These are phyloP conservation scores for Cephalotes varians DNA, from an alignment of 2,888 invertebrate genomes.

Conservation along the genomic window DNA sequence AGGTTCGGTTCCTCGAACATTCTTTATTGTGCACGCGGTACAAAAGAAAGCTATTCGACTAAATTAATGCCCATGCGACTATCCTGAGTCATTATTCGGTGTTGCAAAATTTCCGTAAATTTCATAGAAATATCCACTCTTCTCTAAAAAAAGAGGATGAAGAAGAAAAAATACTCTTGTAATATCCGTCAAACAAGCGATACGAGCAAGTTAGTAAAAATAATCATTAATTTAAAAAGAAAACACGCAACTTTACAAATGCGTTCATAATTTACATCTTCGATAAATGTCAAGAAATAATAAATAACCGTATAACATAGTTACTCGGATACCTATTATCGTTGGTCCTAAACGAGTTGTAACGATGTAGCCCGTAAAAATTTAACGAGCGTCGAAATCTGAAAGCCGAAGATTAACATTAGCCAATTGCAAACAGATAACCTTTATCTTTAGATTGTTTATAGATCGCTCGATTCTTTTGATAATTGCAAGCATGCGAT, in stretches of 20 bases:
- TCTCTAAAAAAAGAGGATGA: background rate
- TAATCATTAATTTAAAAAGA: constrained; percentile 8
- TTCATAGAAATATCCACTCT: background rate
- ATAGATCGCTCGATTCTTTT: background rate
- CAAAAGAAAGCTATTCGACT: constrained; percentile 38
- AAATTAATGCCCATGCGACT: constrained; percentile 33
- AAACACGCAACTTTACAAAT: background rate
- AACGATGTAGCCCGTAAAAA: constrained; percentile 31
- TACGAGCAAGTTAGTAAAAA: background rate
- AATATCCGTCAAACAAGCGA: background rate
- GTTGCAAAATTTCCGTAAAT: constrained; percentile 17
- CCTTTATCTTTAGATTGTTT: background rate
- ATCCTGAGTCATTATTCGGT: background rate
- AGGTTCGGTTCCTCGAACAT: constrained; percentile 63
- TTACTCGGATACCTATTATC: background rate
- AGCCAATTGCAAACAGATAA: constrained; percentile 20
- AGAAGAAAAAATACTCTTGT: background rate
- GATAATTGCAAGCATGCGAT: background rate
- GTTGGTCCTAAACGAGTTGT: constrained; percentile 16
- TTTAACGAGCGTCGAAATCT: constrained; percentile 47
- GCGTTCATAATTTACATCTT: constrained; percentile 13
- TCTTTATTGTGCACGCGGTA: constrained; percentile 28
- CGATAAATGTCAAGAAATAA: constrained; percentile 37
- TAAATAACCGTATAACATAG: constrained; percentile 14
- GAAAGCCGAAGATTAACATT: constrained; percentile 44